These are phyloP conservation scores for Watsonalla binaria DNA, from an alignment of 2,888 invertebrate species.

Conservation along the genomic window DNA sequence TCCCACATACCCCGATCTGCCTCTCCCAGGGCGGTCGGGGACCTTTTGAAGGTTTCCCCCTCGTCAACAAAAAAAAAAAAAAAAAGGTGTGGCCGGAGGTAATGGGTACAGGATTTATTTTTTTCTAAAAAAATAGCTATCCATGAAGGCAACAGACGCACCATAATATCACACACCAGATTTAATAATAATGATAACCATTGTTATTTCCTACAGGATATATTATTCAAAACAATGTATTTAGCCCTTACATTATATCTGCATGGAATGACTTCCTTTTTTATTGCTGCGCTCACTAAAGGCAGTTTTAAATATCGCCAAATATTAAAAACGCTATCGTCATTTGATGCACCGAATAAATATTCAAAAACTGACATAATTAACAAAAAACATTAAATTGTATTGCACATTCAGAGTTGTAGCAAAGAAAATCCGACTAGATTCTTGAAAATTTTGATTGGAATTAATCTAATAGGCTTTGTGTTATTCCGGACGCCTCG, in stretches of 20 bases:
- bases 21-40: no score
- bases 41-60: no score
- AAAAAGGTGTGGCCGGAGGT: no score
- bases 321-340: constrained; percentile 20
- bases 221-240: not conserved
- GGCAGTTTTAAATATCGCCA: constrained; percentile 36
- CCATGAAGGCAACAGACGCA: no score
- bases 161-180: no score
- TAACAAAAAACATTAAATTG: constrained; percentile 50
- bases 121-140: no score
- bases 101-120: no score
- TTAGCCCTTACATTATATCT: constrained; percentile 43
- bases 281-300: constrained; percentile 44
- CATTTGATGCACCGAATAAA: constrained; percentile 40
- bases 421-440: constrained; percentile 42
- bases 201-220: no score
- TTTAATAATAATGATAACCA: no score
- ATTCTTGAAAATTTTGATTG: constrained; percentile 48
- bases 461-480: constrained; percentile 50
- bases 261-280: constrained; percentile 48
- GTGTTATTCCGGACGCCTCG: not conserved
- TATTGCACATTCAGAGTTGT: constrained; percentile 31
- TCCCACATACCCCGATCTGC: no score
- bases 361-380: constrained; percentile 64
- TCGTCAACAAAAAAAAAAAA: no score